phyloP scores from a whole-genome alignment of 2,113 vertebrate species.

The Grammomys surdaster region DNA sequence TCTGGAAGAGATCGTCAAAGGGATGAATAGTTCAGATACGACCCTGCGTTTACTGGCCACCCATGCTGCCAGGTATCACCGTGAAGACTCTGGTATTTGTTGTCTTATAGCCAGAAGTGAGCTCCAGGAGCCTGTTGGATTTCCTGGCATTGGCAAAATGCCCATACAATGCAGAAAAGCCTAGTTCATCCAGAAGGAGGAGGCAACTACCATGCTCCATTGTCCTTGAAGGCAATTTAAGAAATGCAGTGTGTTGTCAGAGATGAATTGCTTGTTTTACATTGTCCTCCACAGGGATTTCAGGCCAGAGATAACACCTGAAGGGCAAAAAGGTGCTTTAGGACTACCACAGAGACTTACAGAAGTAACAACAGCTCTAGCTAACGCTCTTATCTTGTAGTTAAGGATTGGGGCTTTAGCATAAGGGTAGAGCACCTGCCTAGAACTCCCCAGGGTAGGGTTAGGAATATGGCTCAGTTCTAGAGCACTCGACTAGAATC shows the following conservation, averaged over 20 bases:
- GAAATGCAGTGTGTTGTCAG: conserved; percentile 62
- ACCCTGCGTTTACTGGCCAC: conserved; percentile 89
- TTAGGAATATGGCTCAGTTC: not conserved
- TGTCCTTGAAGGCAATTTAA: conserved; percentile 62
- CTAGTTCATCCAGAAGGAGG: not conserved
- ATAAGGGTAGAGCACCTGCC: not conserved
- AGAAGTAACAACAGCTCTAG: not conserved
- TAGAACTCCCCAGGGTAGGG: not conserved
- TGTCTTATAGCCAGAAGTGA: not conserved
- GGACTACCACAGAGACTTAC: not conserved
- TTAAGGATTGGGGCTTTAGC: not conserved
- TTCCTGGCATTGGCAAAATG: conserved; percentile 35
- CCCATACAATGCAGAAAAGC: not conserved
- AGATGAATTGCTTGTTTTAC: conserved; percentile 73
- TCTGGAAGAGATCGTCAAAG: conserved; percentile 88
- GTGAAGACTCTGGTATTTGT: not conserved
- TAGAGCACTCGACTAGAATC: not conserved
- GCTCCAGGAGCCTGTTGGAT: not conserved
- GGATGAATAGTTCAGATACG: conserved; percentile 84
- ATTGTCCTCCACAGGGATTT: conserved; percentile 49
- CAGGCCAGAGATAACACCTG: conserved; percentile 25
- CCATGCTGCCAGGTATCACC: conserved; percentile 90
- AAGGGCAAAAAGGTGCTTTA: not conserved
- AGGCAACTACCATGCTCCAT: not conserved
- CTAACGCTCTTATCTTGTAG: not conserved